Evolutionary conservation across 64 coral and sea anemone genomes (phyloP), one percentile per base, ranked within the genome.

Genomic region (Pocillopora damicornis): DNA sequence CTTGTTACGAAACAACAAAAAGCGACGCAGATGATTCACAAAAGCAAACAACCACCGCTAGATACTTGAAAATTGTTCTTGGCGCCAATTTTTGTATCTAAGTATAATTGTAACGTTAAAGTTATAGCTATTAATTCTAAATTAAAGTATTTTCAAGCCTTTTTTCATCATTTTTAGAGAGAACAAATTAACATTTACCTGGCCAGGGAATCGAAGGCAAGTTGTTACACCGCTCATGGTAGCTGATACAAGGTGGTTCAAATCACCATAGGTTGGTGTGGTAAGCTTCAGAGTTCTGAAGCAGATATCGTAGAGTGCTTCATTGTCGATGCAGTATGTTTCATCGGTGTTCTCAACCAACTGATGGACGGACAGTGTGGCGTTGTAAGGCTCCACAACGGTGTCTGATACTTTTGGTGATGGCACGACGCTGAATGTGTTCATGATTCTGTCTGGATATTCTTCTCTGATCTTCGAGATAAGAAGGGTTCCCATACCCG

Each of bases 401-500:
- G 93, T 94, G 77, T 94, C 93, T 11, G 93, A 94, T 61, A 94
- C 93, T 71, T 94, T 94, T 15, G 93, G 93, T 71, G 93, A 94
- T 34, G 93, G 93, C 15, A 94, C 93, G 35, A 94, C 93, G 74
- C 93, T 94, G 84, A 94, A 94, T 60, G 93, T 90, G 82, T 89
- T 94, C 93, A 94, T 94, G 58, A 94, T 94, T 73, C 93, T 94
- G 71, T 94, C 93, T 13, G 93, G 93, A 42, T 94, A 94, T 83
- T 94, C 93, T 87, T 94, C 93, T 68, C 88, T 83, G 83, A 94
- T 94, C 78, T 94, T 94, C 15, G 93, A 94, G 82, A 94, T 94
- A 16, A 94, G 88, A 71, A 94, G 84, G 25, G 93, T 94, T 63
- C 93, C 93, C 93, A 94, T 94, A 5, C 93, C 93, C 10, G 93